These are phyloP conservation scores for Pseudomyrmex pallidus DNA, from an alignment of 1,140 invertebrate genomes.

Conservation along the genomic window DNA sequence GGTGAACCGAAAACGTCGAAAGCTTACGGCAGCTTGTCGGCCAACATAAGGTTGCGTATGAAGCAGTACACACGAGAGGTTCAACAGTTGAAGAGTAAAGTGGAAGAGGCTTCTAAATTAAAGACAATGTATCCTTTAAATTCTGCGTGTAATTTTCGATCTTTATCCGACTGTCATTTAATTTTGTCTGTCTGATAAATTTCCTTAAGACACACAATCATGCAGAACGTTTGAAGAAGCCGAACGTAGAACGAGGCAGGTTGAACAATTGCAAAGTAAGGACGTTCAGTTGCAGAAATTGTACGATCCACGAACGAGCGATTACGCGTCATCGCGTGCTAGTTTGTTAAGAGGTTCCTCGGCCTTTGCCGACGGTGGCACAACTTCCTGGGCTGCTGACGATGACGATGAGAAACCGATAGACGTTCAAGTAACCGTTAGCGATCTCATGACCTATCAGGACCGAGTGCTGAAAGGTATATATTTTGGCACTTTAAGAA, in stretches of 20 bases:
- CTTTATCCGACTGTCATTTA: conserved; percentile 7
- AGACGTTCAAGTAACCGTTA: conserved; percentile 74
- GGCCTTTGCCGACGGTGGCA: conserved; percentile 83
- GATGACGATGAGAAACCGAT: conserved; percentile 79
- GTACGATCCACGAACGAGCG: conserved; percentile 83
- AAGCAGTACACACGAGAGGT: conserved; percentile 88
- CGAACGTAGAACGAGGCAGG: conserved; percentile 86
- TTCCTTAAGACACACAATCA: conserved; percentile 74
- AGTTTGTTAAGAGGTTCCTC: conserved; percentile 75
- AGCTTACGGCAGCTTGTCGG: conserved; percentile 86
- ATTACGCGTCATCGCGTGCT: conserved; percentile 69
- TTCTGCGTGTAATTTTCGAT: conserved; percentile 3
- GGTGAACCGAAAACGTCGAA: conserved; percentile 84
- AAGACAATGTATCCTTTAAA: conserved; percentile 86
- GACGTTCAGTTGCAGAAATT: conserved; percentile 86
- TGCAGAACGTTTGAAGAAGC: conserved; percentile 87
- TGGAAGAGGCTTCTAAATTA: conserved; percentile 84
- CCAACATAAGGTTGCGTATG: conserved; percentile 86
- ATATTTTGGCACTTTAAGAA: conserved; percentile 32
- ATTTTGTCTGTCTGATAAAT: conserved; percentile 41
- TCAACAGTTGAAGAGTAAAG: conserved; percentile 86
- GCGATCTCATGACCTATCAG: conserved; percentile 78
- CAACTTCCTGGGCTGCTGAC: conserved; percentile 83
- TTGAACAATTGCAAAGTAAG: conserved; percentile 87
- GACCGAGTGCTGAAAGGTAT: conserved; percentile 78